Conservation (phyloP, 2,113 vertebrate species). For the Lophura nycthemera region DNA sequence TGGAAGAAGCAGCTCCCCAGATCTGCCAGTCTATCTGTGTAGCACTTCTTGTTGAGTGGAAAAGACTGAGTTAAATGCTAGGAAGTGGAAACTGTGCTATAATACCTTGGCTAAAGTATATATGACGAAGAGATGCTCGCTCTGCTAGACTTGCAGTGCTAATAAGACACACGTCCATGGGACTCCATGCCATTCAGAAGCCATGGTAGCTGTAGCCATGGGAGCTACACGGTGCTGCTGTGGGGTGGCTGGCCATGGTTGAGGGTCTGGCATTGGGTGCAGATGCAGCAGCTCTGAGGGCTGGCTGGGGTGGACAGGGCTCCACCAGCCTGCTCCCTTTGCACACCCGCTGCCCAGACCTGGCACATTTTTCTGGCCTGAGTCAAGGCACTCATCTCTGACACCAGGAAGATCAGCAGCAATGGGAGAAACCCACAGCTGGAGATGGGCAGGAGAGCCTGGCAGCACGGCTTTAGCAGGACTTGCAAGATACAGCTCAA, state of each 20-base stretch:
- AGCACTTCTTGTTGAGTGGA: background rate
- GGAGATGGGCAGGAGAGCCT: background rate
- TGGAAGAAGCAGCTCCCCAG: background rate
- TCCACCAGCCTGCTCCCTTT: background rate
- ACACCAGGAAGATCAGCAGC: conserved; percentile 21
- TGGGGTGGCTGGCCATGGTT: background rate
- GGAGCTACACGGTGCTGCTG: rapidly evolving
- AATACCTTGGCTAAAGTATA: background rate
- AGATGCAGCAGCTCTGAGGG: background rate
- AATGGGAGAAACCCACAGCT: background rate
- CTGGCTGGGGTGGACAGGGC: rapidly evolving
- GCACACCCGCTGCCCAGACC: background rate
- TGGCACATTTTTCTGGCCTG: background rate
- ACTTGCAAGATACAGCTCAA: background rate
- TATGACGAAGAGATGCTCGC: background rate
- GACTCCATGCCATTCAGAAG: background rate
- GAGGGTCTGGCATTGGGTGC: background rate
- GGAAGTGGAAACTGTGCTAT: conserved; percentile 34
- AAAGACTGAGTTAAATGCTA: background rate
- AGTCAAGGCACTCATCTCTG: background rate
- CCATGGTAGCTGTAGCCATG: background rate
- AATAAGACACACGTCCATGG: background rate
- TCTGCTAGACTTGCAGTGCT: background rate
- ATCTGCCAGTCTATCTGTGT: background rate
- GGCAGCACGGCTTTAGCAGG: background rate